These are phyloP conservation scores for Notodonta dromedarius DNA, from an alignment of 2,888 invertebrate species.

Conservation along the genomic window DNA sequence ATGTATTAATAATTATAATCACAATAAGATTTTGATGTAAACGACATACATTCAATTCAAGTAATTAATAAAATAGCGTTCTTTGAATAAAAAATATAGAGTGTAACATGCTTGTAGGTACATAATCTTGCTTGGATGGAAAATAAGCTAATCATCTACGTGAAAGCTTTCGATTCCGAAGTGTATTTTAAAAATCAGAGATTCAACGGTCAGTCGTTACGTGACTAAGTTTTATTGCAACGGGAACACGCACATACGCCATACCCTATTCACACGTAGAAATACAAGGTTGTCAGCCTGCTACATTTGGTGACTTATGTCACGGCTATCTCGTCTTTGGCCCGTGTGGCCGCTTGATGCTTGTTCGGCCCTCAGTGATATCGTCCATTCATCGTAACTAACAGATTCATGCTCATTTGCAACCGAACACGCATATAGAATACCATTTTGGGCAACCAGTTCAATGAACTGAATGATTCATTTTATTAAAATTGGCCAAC, in stretches of 20 bases:
- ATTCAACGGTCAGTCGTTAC: constrained; percentile 31
- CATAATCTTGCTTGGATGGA: too few species aligned
- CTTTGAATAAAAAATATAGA: too few species aligned
- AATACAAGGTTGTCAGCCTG: constrained; percentile 76
- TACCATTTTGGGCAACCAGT: constrained; percentile 57
- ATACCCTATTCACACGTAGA: constrained; percentile 61
- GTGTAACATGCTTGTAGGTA: too few species aligned
- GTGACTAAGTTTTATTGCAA: constrained; percentile 50
- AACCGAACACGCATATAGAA: constrained; percentile 50
- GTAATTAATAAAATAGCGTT: not conserved
- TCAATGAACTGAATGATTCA: constrained; percentile 67
- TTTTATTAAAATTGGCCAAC: constrained; percentile 48
- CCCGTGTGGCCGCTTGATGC: constrained; percentile 46
- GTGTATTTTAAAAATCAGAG: too few species aligned
- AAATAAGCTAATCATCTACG: too few species aligned
- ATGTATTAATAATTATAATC: not conserved
- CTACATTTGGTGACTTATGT: constrained; percentile 81
- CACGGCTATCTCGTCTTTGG: constrained; percentile 72
- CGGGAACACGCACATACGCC: constrained; percentile 47
- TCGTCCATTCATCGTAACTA: constrained; percentile 58
- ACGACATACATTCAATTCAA: too few species aligned
- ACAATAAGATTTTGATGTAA: not conserved
- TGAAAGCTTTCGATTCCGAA: too few species aligned
- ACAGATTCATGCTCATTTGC: constrained; percentile 52
- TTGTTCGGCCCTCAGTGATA: constrained; percentile 51